Percentiles rank a stretch among this genome's conserved stretches.
These are phyloP conservation scores for Plutella xylostella DNA, from an alignment of 2,888 invertebrate species.

Conservation along the genomic window DNA sequence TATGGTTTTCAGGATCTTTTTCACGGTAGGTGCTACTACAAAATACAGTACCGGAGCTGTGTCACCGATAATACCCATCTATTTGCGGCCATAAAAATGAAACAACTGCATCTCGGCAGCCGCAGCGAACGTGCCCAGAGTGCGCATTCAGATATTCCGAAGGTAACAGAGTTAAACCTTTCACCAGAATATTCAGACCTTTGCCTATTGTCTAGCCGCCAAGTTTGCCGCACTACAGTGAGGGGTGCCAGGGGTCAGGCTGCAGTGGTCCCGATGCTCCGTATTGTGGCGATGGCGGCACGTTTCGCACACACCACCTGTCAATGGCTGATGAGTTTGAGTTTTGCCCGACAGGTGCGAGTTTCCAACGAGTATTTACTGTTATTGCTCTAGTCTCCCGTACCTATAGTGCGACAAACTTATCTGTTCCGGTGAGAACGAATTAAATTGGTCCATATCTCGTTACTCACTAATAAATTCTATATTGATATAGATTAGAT, in stretches of 20 bases:
- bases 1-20: too few relatives aligned
- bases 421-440: too few relatives aligned
- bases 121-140: slow-evolving; percentile 3
- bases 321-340: slow-evolving; percentile 20
- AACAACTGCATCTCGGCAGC: slow-evolving; percentile 2
- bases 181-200: not conserved
- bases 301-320: slow-evolving; percentile 21
- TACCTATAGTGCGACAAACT: too few relatives aligned
- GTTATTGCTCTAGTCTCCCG: too few relatives aligned
- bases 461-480: too few relatives aligned
- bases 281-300: slow-evolving; percentile 17
- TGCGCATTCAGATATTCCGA: slow-evolving; percentile 5
- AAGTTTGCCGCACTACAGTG: not conserved
- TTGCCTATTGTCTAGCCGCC: not conserved
- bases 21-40: too few relatives aligned
- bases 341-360: slow-evolving; percentile 10
- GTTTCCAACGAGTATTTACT: slow-evolving; percentile 3
- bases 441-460: too few relatives aligned
- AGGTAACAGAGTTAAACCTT: slow-evolving; percentile 4
- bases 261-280: slow-evolving; percentile 13
- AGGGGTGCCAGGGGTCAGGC: slow-evolving; percentile 1
- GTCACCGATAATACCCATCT: not conserved
- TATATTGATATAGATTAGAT: too few relatives aligned
- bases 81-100: slow-evolving; percentile 6
- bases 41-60: too few relatives aligned